Conservation (phyloP, 2,797 vertebrate species). For the Phoxinus dragarum region DNA sequence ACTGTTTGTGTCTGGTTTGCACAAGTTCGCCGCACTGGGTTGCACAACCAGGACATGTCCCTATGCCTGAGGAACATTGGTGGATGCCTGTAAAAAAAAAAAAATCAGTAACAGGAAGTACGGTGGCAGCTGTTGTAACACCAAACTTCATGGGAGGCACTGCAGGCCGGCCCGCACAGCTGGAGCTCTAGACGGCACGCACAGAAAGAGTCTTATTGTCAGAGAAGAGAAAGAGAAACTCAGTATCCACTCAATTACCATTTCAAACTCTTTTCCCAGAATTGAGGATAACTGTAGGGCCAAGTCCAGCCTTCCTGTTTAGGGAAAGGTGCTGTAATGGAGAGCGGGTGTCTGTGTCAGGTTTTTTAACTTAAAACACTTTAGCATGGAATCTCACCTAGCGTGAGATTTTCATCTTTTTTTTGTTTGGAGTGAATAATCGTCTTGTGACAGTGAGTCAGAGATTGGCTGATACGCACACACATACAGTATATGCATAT, state of each 20-base stretch:
- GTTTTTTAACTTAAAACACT: constrained; percentile 7
- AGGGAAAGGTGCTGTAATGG: constrained; percentile 27
- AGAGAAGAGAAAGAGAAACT: constrained; percentile 42
- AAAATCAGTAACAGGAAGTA: constrained; percentile 62
- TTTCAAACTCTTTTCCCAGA: constrained; percentile 50
- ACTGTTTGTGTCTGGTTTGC: constrained; percentile 19
- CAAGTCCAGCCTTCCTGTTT: constrained; percentile 42
- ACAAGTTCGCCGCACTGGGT: not conserved
- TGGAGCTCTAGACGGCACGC: constrained; percentile 49
- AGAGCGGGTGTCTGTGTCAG: constrained; percentile 21
- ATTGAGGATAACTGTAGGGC: constrained; percentile 14
- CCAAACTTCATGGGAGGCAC: constrained; percentile 58
- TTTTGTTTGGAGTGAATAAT: constrained; percentile 46
- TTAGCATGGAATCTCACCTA: not conserved
- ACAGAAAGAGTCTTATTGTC: constrained; percentile 57
- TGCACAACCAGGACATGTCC: not conserved
- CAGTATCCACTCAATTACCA: constrained; percentile 54
- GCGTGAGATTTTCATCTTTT: not conserved
- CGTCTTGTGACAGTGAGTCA: constrained; percentile 61
- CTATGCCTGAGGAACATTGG: constrained; percentile 48
- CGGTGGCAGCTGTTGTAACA: constrained; percentile 74
- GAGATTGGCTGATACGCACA: constrained; percentile 39
- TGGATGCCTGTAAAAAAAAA: constrained; percentile 36
- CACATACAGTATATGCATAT: constrained; percentile 8
- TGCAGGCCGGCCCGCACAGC: constrained; percentile 57